phyloP scores from a whole-genome alignment of 2,888 invertebrate species.

The Norana najaformis region DNA sequence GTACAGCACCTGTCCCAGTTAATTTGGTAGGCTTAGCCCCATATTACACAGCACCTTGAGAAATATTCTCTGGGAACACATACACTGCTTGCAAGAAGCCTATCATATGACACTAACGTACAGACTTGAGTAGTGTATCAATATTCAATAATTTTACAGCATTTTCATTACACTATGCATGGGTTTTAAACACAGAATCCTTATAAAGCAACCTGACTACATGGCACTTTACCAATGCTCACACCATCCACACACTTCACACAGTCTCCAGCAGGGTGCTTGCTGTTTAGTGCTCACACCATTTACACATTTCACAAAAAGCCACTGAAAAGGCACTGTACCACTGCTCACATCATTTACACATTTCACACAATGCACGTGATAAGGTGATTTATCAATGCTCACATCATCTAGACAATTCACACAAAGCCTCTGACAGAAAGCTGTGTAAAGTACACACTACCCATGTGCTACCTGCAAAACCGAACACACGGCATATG shows the following conservation, averaged over 20 bases:
- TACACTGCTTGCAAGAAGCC: not conserved
- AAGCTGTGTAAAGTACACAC: not conserved
- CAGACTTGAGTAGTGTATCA: not conserved
- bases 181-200: not conserved
- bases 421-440: not conserved
- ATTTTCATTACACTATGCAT: not conserved
- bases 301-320: not conserved
- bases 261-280: not conserved
- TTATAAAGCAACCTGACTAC: not conserved
- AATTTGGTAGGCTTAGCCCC: not conserved
- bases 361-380: not conserved
- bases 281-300: not conserved
- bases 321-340: too few relatives aligned
- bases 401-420: not conserved
- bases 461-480: not conserved
- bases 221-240: too few relatives aligned
- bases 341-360: not conserved
- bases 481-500: not conserved
- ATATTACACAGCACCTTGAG: not conserved
- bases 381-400: not conserved
- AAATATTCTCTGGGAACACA: not conserved
- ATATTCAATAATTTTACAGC: not conserved
- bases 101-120: not conserved
- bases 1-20: not conserved
- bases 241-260: not conserved